Base-by-base conservation (phyloP, 2,888 invertebrate genomes). In the Cantharis rufa region DNA sequence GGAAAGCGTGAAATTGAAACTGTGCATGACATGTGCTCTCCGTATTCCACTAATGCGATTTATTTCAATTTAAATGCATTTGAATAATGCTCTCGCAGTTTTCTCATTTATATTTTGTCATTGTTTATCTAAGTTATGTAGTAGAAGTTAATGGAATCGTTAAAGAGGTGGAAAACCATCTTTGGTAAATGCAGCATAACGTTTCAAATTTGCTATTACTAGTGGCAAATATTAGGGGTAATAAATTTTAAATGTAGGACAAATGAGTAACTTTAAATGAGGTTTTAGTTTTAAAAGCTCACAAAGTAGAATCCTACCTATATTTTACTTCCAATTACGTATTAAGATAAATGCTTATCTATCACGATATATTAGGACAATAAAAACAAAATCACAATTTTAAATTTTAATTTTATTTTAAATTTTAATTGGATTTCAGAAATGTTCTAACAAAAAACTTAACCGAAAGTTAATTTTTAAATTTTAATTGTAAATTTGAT, bases 1-100 rank as follows among this genome's bases (percentile, higher is more conserved):
- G 77, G 77, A 80, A 75, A 74, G 77, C 78, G 79, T 81, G 81
- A 79, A 81, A 81, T 81, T 81, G 80, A 81, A 80, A 78, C 77
- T 78, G 75, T 79, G 77, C 79, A 76, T 81, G 81, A 81, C 81
- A 81, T 81, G 81, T 81, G 81, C 80, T 76, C 76, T 79, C 72
- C 78, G 72, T 68, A 72, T 71, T 72, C 71, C 64, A 71, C 62
- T 74, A 74, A 69, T 70, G 74, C 77, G 72, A 70, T 74, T 77
- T 70, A 70, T 77, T 74, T 74, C 74, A 74, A 77, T 77, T 72
- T 74, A 74, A 75, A 75, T 69, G 70, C 68, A 75, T 75, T 75
- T 75, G 71, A 75, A 75, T 71, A 71, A 71, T 61, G 70, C 16
- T 61, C 27, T 32, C n/a, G 62, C 16, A 62, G 73, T 66, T 24